Evolutionary conservation across 2,113 vertebrate genomes (phyloP).

Genomic region (Halcyon senegalensis): DNA sequence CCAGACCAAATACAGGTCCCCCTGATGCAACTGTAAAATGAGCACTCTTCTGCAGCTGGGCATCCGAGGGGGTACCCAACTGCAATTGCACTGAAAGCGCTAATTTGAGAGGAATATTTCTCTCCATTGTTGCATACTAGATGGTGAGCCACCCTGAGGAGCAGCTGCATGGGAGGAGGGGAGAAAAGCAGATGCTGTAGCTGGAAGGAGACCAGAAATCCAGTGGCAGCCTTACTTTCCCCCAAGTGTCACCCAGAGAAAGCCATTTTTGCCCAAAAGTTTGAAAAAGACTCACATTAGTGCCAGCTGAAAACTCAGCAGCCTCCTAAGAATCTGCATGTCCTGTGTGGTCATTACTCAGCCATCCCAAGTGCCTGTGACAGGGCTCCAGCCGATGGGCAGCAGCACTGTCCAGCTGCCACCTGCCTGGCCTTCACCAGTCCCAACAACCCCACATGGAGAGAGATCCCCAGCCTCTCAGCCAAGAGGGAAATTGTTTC

Average conservation of each 20-base stretch:
- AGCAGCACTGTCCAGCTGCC: neutral
- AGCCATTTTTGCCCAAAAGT: neutral
- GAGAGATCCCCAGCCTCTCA: neutral
- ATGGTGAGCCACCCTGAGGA: neutral
- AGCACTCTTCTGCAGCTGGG: neutral
- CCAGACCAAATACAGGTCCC: neutral
- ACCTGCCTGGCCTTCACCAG: neutral
- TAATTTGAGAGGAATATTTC: neutral
- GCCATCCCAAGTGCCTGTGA: accelerated
- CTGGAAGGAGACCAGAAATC: neutral
- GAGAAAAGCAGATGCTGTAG: neutral
- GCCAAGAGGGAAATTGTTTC: neutral
- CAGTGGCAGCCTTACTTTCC: neutral
- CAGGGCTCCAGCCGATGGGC: neutral
- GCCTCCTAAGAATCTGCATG: neutral
- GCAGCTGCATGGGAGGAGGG: accelerated
- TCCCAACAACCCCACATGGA: accelerated
- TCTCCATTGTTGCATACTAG: accelerated
- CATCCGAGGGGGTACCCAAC: accelerated
- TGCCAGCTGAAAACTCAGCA: neutral
- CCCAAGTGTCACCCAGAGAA: neutral
- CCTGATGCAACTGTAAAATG: neutral
- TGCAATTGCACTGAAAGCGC: neutral
- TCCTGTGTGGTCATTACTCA: neutral
- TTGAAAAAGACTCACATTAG: neutral